Evolutionary conservation across 2,888 invertebrate species (phyloP).

Genomic region (Heliothis peltigera): DNA sequence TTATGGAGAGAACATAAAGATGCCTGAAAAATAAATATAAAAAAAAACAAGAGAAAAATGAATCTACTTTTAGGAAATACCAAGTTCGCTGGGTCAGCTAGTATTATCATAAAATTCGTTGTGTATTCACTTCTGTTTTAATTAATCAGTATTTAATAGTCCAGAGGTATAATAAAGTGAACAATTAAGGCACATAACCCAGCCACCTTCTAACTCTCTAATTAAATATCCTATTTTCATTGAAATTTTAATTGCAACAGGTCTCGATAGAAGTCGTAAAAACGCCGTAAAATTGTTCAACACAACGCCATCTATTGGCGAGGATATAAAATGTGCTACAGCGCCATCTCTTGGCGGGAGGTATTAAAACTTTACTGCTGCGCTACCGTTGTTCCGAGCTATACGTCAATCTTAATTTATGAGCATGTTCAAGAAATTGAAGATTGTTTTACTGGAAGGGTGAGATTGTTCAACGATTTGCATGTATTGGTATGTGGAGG

Average conservation of each 20-base stretch:
- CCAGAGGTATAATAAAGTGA: constrained; percentile 17
- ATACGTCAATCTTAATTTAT: constrained; percentile 54
- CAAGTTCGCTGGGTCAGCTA: too few relatives aligned
- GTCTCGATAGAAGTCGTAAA: constrained; percentile 64
- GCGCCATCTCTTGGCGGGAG: constrained; percentile 41
- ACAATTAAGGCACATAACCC: constrained; percentile 16
- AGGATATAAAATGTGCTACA: constrained; percentile 47
- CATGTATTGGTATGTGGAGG: constrained; percentile 22
- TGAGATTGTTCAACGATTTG: constrained; percentile 26
- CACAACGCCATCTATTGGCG: constrained; percentile 53
- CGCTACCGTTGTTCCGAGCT: constrained; percentile 4
- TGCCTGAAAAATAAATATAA: too few relatives aligned
- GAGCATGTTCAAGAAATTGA: constrained; percentile 36
- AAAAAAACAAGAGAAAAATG: too few relatives aligned
- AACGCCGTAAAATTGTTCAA: constrained; percentile 61
- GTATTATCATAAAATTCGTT: too few relatives aligned
- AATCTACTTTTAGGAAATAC: too few relatives aligned
- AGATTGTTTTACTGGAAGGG: constrained; percentile 41
- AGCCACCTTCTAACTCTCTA: constrained; percentile 28
- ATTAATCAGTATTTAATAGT: neutral
- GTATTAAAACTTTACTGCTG: constrained; percentile 44
- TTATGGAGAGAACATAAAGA: too few relatives aligned
- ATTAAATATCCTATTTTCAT: constrained; percentile 62
- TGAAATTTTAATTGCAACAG: constrained; percentile 63
- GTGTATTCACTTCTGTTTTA: neutral